These are phyloP conservation scores for Clarias batrachus DNA, from an alignment of 2,113 vertebrate species.

Conservation along the genomic window DNA sequence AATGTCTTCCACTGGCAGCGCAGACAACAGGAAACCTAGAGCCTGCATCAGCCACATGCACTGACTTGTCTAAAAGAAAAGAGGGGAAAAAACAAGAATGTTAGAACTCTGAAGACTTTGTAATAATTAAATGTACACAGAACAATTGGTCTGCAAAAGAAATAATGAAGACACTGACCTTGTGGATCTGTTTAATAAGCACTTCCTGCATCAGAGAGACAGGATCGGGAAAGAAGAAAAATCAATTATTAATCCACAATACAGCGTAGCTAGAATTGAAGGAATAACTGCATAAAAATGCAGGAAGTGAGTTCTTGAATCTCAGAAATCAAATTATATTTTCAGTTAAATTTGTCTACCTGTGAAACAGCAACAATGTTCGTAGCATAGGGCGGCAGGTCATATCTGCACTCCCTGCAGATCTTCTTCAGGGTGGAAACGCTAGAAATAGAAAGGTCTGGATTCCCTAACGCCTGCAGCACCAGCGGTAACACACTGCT, in stretches of 20 bases:
- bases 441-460: slow-evolving; percentile 95
- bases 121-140: background rate
- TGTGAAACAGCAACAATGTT: slow-evolving; percentile 98
- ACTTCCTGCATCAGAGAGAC: slow-evolving; percentile 80
- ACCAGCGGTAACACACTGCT: slow-evolving; percentile 95
- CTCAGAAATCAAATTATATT: background rate
- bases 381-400: slow-evolving; percentile 91
- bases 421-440: slow-evolving; percentile 99
- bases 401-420: slow-evolving; percentile 96
- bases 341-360: slow-evolving; percentile 67
- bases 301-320: background rate
- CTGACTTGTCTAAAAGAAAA: slow-evolving; percentile 85
- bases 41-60: slow-evolving; percentile 99
- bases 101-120: background rate
- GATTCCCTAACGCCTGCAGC: slow-evolving; percentile 93
- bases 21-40: slow-evolving; percentile 94
- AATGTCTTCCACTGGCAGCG: slow-evolving; percentile 95
- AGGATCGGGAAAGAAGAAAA: background rate
- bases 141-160: background rate
- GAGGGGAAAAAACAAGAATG: background rate
- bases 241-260: background rate
- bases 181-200: slow-evolving; percentile 99
- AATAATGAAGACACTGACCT: slow-evolving; percentile 75
- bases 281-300: background rate
- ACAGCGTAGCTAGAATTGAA: background rate